Evolutionary conservation across 1,140 invertebrate species (phyloP), one percentile per base, ranked within the genome.

Genomic region (Formica selysi): DNA sequence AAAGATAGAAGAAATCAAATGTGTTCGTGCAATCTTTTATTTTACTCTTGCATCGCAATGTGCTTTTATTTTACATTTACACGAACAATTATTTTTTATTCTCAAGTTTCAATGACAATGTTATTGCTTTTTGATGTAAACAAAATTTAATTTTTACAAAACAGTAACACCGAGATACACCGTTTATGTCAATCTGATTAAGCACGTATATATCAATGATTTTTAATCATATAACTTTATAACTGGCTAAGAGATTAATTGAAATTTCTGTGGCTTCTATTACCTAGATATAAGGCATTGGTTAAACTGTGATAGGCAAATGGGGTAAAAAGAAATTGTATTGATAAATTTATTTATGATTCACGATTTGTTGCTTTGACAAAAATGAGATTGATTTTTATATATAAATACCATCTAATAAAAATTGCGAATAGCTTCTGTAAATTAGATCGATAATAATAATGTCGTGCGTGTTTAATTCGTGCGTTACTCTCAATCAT

Each of bases 401-500:
- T 38, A 41, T 19, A 76, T 29, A 32, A 64, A 29, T 26, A 19
- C 11, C 11, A 36, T 19, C 16, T 29, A 26, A 64, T 44, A 22
- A 22, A 44, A 13, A 10, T 32, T 26, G n/a, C 29, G 29, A 38
- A 76, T 76, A 44, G 41, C 8, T 62, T 41, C 7, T 44, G 19
- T 41, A 16, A 62, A 78, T 44, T 65, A 62, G 59, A 8, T 44
- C 44, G 36, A 44, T 44, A 44, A 78, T 65, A 65, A n/a, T n/a
- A n/a, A 29, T 44, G 41, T 36, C 11, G 59, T 32, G 74, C 16
- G 22, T 22, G 26, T 59, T 32, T 41, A 38, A 65, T 64, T 38
- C 29, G 64, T 54, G 76, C 76, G 62, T 79, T 79, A 54, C n/a
- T 54, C 8, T n/a, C 10, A 38, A 81, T 73, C 22, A 54, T 38